Percentiles rank a stretch among this genome's conserved stretches.
Conservation (phyloP, 2,888 invertebrate genomes). For the Argynnis bischoffii region DNA sequence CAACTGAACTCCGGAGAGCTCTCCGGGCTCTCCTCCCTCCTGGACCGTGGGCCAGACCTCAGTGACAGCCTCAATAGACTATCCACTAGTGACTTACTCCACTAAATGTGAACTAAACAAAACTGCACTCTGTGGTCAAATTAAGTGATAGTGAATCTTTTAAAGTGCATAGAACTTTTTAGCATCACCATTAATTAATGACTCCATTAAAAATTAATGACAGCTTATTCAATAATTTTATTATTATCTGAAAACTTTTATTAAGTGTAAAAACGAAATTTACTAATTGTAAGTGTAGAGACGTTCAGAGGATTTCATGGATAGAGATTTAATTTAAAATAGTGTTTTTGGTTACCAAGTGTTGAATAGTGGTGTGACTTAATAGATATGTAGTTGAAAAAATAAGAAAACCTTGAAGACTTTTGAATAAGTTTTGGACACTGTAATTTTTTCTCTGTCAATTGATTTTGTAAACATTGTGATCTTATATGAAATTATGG, state of each 20-base stretch:
- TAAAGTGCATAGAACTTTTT: too few species aligned
- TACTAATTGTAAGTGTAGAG: too few species aligned
- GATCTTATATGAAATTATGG: slow-evolving; percentile 26
- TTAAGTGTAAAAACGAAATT: too few species aligned
- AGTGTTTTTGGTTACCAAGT: slow-evolving; percentile 2
- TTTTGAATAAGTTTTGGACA: not conserved
- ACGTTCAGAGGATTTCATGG: not conserved
- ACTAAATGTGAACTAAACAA: not conserved
- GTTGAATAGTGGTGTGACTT: not conserved
- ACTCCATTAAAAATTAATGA: too few species aligned
- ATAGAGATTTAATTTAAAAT: not conserved
- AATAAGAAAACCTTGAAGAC: not conserved
- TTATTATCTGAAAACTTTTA: too few species aligned
- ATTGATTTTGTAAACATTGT: slow-evolving; percentile 8
- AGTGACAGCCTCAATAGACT: slow-evolving; percentile 58
- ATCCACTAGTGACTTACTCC: slow-evolving; percentile 55
- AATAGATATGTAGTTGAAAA: not conserved
- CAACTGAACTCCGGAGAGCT: slow-evolving; percentile 78
- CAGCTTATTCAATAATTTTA: too few species aligned
- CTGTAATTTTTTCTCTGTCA: not conserved
- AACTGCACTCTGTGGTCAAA: not conserved
- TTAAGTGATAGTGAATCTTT: slow-evolving; percentile 2
- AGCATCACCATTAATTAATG: too few species aligned
- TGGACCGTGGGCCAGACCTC: slow-evolving; percentile 49
- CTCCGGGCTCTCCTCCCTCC: slow-evolving; percentile 54